Evolutionary conservation across 1,140 invertebrate species (phyloP).

Genomic region (Cotesia chilonis): DNA sequence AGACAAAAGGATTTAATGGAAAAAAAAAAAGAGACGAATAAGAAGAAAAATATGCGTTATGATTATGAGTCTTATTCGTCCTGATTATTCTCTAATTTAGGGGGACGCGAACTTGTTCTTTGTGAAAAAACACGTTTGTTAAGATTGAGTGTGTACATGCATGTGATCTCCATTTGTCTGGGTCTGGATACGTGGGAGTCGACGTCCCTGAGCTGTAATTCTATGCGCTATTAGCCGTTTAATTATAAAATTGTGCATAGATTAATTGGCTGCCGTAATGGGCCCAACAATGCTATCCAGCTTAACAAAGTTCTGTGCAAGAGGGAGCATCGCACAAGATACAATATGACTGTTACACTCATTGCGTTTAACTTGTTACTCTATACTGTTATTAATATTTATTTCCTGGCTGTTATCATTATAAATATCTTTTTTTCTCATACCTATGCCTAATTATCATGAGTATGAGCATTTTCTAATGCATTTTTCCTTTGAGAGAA

Average conservation of each 20-base stretch:
- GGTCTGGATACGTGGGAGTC: slow-evolving; percentile 58
- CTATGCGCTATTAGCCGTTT: slow-evolving; percentile 65
- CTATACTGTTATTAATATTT: slow-evolving; percentile 56
- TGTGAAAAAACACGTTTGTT: slow-evolving; percentile 14
- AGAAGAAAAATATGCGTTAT: slow-evolving; percentile 27
- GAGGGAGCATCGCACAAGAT: slow-evolving; percentile 32
- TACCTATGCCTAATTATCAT: slow-evolving; percentile 10
- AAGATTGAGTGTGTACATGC: neutral
- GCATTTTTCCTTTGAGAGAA: too few species aligned
- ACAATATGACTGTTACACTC: neutral
- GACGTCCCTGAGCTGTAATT: slow-evolving; percentile 61
- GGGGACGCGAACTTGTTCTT: slow-evolving; percentile 16
- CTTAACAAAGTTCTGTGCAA: slow-evolving; percentile 13
- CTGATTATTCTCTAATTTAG: slow-evolving; percentile 15
- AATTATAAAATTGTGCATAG: slow-evolving; percentile 66
- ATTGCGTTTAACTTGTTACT: neutral
- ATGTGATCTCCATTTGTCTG: neutral
- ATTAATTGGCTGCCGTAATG: slow-evolving; percentile 66
- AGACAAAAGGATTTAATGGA: slow-evolving; percentile 20
- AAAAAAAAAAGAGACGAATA: slow-evolving; percentile 29
- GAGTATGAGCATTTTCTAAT: neutral
- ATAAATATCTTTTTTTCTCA: slow-evolving; percentile 28
- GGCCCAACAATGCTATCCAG: slow-evolving; percentile 56
- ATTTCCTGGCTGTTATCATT: slow-evolving; percentile 49
- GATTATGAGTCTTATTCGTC: slow-evolving; percentile 21